Evolutionary conservation across 2,888 invertebrate genomes (phyloP).

Genomic region (Branchellion lobata): DNA sequence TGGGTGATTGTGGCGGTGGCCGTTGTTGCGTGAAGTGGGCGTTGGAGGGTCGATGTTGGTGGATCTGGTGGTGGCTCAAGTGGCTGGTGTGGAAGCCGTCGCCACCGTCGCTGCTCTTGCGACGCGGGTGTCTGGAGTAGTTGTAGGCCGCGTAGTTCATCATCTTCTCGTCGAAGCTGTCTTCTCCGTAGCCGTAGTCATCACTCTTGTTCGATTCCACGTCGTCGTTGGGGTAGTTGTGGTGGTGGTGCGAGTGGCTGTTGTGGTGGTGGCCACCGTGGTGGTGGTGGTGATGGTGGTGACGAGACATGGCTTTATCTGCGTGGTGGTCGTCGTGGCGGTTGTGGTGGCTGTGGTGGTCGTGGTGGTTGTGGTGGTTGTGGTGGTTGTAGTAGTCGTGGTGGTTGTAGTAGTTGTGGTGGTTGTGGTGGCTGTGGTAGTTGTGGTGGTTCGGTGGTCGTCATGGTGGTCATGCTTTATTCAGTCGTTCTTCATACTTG

Average conservation of each 20-base stretch:
- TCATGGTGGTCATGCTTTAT: no score
- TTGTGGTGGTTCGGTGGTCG: background rate
- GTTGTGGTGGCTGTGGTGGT: slow-evolving; percentile 25
- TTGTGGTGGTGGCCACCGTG: background rate
- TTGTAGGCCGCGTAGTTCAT: slow-evolving; percentile 27
- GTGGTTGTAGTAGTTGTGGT: background rate
- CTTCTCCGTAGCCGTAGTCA: slow-evolving; percentile 37
- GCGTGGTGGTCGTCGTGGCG: slow-evolving; percentile 12
- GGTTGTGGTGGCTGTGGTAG: background rate
- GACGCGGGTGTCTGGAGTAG: background rate
- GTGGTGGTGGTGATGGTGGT: background rate
- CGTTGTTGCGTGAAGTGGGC: slow-evolving; percentile 21
- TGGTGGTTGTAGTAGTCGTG: slow-evolving; percentile 26
- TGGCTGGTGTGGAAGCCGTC: slow-evolving; percentile 16
- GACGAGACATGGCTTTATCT: no score
- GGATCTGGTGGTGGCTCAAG: background rate
- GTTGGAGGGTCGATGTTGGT: slow-evolving; percentile 13
- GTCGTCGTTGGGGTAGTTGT: slow-evolving; percentile 30
- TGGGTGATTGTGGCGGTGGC: slow-evolving; percentile 6
- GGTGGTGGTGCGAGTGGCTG: background rate
- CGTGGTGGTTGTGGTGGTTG: background rate
- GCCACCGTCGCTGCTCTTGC: slow-evolving; percentile 4
- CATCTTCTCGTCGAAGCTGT: slow-evolving; percentile 33
- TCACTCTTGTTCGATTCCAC: slow-evolving; percentile 29
- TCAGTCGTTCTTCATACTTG: no score